phyloP scores from a whole-genome alignment of 2,797 vertebrate species.

The Macrochelys suwanniensis region DNA sequence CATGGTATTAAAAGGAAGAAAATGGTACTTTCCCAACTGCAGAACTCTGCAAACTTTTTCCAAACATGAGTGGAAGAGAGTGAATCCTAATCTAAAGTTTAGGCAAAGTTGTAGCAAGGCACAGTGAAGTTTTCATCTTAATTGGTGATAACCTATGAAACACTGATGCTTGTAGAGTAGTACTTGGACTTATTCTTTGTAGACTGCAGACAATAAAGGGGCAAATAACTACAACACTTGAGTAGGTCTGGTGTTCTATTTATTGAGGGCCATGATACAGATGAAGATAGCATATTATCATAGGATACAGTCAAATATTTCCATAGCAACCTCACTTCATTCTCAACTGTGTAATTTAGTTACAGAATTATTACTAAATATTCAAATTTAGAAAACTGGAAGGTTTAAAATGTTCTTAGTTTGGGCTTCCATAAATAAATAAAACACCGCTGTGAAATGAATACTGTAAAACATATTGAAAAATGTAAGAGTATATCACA shows the following conservation, averaged over 20 bases:
- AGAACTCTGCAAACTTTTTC: neutral
- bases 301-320: neutral
- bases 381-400: neutral
- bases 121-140: neutral
- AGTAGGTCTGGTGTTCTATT: neutral
- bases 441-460: neutral
- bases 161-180: neutral
- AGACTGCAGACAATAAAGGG: neutral
- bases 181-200: neutral
- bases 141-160: neutral
- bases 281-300: fast-evolving
- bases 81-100: neutral
- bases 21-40: neutral
- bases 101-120: neutral
- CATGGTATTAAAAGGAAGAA: neutral
- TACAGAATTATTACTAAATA: neutral
- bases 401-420: neutral
- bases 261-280: neutral
- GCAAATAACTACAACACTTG: neutral
- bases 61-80: neutral
- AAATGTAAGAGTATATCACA: neutral
- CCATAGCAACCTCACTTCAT: neutral
- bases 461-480: neutral
- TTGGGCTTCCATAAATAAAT: neutral
- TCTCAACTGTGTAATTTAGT: neutral